These are phyloP conservation scores for Pseudoatta argentina DNA, from an alignment of 1,140 invertebrate species.

Conservation along the genomic window DNA sequence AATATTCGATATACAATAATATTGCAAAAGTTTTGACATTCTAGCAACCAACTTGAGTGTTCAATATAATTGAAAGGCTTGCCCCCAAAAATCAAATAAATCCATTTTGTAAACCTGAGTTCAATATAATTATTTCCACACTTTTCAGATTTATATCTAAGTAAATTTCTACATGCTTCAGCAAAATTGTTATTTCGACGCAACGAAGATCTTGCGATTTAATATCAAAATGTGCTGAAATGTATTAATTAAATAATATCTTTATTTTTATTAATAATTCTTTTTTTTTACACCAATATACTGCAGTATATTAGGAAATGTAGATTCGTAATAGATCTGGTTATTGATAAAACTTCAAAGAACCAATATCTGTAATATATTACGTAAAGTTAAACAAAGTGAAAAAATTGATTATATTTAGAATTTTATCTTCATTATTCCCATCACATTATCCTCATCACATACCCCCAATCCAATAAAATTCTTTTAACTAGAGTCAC, in stretches of 20 bases:
- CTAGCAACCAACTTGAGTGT: too few species aligned
- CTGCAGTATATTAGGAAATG: too few species aligned
- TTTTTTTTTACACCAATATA: not conserved
- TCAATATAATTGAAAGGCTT: too few species aligned
- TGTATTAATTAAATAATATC: not conserved
- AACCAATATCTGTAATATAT: not conserved
- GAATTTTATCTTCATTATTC: conserved; percentile 11
- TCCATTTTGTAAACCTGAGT: too few species aligned
- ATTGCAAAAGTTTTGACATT: too few species aligned
- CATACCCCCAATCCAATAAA: not conserved
- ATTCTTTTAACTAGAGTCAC: not conserved
- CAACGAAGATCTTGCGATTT: not conserved
- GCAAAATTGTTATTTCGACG: too few species aligned
- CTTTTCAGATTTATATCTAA: too few species aligned
- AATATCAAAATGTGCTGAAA: not conserved
- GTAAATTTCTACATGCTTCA: too few species aligned
- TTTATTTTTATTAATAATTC: not conserved
- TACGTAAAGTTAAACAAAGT: not conserved
- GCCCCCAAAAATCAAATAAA: too few species aligned
- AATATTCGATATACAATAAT: not conserved
- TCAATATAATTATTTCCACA: too few species aligned
- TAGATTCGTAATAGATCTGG: too few species aligned
- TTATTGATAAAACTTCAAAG: not conserved
- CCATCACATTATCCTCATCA: not conserved
- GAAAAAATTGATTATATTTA: not conserved